Base-by-base conservation (phyloP, 2,888 invertebrate genomes). In the Pachymerium ferrugineum region DNA sequence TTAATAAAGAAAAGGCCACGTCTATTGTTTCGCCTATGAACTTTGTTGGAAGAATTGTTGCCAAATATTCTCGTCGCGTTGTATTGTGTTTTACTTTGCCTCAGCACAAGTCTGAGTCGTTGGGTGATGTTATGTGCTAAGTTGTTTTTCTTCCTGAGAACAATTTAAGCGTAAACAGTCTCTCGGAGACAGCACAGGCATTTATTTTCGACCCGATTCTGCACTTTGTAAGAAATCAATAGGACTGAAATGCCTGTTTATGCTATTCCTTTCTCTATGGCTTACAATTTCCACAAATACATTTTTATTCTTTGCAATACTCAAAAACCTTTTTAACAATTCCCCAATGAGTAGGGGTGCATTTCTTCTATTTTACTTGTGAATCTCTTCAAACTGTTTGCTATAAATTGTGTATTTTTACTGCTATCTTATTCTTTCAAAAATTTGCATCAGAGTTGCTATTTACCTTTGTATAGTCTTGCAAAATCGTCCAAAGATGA, bases 91-190 rank as follows among this genome's bases (percentile, higher is more conserved):
- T 38, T n/a, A 38, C 38, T 12, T 5, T 33, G 38, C 38, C 3
- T 12, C 12, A 38, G 38, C 16, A 38, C 38, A 38, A 38, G 38
- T 38, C 38, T 38, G 12, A 38, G 12, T 16, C 38, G 38, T 38
- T 16, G 54, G 54, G 6, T 42, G 47, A 47, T 47, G 47, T 19
- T 47, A 47, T 19, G 54, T 54, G 54, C 54, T 22, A 22, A 25
- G 25, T 54, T 54, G 54, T 54, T 54, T 54, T 54, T 25, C 28
- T 54, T 25, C 54, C 28, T 8, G 25, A 25, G 12, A 12, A 25
- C 54, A 54, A 54, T 22, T 54, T 54, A 54, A 54, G 54, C 54
- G 54, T 54, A 54, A 54, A 54, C 54, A 54, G 54, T 54, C 54
- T 54, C 19, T 54, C 28, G 25, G 54, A 19, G 54, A 54, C 54